Evolutionary conservation across 2,888 invertebrate species (phyloP).

Genomic region (Aethes cnicana): DNA sequence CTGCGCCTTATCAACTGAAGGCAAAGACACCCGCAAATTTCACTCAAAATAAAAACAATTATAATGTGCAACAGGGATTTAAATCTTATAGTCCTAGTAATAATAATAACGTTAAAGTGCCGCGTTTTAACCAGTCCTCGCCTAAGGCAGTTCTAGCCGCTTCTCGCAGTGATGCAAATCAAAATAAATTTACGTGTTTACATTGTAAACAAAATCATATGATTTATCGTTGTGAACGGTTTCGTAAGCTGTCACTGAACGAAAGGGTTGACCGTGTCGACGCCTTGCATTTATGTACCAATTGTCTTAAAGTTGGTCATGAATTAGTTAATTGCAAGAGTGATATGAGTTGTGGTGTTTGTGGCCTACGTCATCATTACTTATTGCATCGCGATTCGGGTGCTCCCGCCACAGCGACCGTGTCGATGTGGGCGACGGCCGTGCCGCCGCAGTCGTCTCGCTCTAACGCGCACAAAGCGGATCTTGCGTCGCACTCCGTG

Average conservation of each 20-base stretch:
- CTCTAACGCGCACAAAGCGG: not conserved
- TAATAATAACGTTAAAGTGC: not conserved
- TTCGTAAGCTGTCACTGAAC: slow-evolving; percentile 3
- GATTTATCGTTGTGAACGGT: no score
- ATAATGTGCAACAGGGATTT: not conserved
- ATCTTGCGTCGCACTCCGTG: not conserved
- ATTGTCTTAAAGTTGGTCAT: slow-evolving; percentile 4
- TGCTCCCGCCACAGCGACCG: no score
- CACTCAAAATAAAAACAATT: not conserved
- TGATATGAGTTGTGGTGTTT: not conserved
- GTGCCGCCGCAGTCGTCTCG: not conserved
- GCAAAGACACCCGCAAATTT: not conserved
- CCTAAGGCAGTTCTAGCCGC: not conserved
- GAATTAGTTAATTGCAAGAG: not conserved
- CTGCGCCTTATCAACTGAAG: not conserved
- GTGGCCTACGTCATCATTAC: not conserved
- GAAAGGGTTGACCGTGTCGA: slow-evolving; percentile 12
- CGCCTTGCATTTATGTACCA: slow-evolving; percentile 1
- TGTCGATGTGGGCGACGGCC: no score
- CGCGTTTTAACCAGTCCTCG: not conserved
- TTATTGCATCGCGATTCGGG: not conserved
- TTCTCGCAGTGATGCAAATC: not conserved
- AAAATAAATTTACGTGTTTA: slow-evolving; percentile 2
- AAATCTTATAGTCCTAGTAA: not conserved
- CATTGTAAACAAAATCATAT: slow-evolving; percentile 7